Evolutionary conservation across 2,888 invertebrate species (phyloP).

Genomic region (Archips xylosteana): DNA sequence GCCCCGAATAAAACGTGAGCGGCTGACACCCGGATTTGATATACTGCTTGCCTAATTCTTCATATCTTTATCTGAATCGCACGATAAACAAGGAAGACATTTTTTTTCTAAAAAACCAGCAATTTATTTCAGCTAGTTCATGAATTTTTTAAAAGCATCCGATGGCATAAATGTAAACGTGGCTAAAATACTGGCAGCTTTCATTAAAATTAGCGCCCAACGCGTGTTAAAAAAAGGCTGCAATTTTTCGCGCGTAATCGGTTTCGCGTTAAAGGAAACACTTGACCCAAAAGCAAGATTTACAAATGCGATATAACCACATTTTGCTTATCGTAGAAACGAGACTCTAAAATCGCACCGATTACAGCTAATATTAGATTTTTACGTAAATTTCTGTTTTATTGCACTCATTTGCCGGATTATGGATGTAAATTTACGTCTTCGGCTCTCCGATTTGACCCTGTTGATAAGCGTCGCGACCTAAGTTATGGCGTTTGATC

Average conservation of each 20-base stretch:
- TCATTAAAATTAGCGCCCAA: background rate
- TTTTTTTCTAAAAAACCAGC: constrained; percentile 49
- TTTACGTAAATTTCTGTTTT: constrained; percentile 71
- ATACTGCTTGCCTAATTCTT: constrained; percentile 73
- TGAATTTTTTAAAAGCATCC: background rate
- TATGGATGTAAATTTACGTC: constrained; percentile 66
- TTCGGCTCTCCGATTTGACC: constrained; percentile 58
- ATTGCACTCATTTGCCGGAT: constrained; percentile 69
- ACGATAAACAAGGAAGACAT: constrained; percentile 68
- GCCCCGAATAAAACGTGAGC: constrained; percentile 67
- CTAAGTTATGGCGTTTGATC: constrained; percentile 5
- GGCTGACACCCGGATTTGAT: constrained; percentile 71
- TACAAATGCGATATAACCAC: constrained; percentile 23
- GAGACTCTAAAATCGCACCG: constrained; percentile 46
- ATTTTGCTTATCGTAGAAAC: constrained; percentile 18
- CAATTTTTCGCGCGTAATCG: background rate
- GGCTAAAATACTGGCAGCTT: background rate
- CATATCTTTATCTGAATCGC: constrained; percentile 81
- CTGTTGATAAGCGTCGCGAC: constrained; percentile 58
- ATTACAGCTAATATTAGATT: constrained; percentile 63
- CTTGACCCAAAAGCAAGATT: constrained; percentile 21
- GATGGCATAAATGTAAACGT: background rate
- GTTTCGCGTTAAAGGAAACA: background rate
- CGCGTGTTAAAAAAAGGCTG: background rate
- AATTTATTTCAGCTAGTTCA: background rate